Evolutionary conservation across 2,113 vertebrate species (phyloP), one percentile per base, ranked within the genome.

Genomic region (Mixornis gularis): DNA sequence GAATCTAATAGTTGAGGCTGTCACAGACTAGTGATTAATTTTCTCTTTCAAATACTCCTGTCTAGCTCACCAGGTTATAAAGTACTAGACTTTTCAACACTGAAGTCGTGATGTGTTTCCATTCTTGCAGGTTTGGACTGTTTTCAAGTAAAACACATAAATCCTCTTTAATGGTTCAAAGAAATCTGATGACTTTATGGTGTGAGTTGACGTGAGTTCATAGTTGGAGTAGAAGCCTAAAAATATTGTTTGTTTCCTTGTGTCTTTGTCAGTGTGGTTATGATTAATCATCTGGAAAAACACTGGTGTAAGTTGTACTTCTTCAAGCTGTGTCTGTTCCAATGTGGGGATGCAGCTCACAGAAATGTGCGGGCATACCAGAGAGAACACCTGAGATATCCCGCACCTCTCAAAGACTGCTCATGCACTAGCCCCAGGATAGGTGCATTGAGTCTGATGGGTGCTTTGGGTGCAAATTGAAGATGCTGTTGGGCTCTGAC

Each of bases 401-500:
- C 41, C 0, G 0, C 64, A 30, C 3, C 3, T 60, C 36, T 56
- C 43, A 40, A n/a, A 78, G 52, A 6, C 30, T 41, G 22, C 46
- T 79, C 3, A 2, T 25, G 15, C 20, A 14, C 16, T 34, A 68
- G 41, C 27, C 53, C 10, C 2, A 2, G 38, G 17, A 26, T 5
- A 49, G 27, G 12, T 34, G 6, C 29, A 13, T 53, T 0, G 3
- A 76, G 27, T 44, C 34, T 1, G 7, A 11, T 0, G 1, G 8
- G 20, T 51, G 14, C n/a, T 19, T 26, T 85, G 19, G 21, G n/a
- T 56, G 44, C 41, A 10, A 72, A 32, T 19, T 0, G 1, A 20
- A 59, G 9, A 6, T 74, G 52, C 51, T 66, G 12, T 24, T 78
- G n/a, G 26, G 16, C 29, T 73, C 19, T 59, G 38, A 21, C 0